A percentile compares a stretch with the other conserved stretches of the same genome.
These are phyloP conservation scores for Andrena bicolor DNA, from an alignment of 2,888 invertebrate genomes.

Conservation along the genomic window DNA sequence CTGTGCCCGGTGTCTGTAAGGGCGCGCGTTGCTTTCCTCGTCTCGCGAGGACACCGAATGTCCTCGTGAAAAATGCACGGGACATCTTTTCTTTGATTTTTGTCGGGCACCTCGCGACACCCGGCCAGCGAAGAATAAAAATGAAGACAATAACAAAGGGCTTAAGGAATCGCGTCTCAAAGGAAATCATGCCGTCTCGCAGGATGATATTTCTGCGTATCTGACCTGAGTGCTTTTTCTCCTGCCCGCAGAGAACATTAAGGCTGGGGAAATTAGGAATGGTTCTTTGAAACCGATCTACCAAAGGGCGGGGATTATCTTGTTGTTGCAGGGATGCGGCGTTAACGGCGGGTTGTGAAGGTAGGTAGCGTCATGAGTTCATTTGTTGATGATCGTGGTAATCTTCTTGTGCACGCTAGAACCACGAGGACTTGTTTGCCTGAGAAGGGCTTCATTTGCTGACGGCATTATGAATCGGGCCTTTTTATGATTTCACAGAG, in stretches of 20 bases:
- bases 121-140: slow-evolving; percentile 51
- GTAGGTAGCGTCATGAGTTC: no score
- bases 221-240: slow-evolving; percentile 35
- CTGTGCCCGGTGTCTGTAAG: neutral
- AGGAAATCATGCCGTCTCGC: slow-evolving; percentile 60
- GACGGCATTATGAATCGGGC: no score
- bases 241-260: neutral
- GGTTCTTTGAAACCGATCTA: neutral
- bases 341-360: no score
- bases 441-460: no score
- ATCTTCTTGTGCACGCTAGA: no score
- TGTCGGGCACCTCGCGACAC: neutral
- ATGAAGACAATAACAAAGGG: slow-evolving; percentile 55
- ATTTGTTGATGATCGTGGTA: neutral
- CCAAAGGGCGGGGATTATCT: neutral
- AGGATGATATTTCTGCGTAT: slow-evolving; percentile 21
- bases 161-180: slow-evolving; percentile 66
- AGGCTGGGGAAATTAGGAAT: slow-evolving; percentile 8
- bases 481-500: no score
- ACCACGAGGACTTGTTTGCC: no score
- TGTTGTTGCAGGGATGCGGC: neutral
- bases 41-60: slow-evolving; percentile 38
- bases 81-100: slow-evolving; percentile 32
- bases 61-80: slow-evolving; percentile 50
- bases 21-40: slow-evolving; percentile 14